Evolutionary conservation across 37 sponge, comb jelly and placozoan species (phyloP), one percentile per base, ranked within the genome.

Genomic region (Geodia barretti): DNA sequence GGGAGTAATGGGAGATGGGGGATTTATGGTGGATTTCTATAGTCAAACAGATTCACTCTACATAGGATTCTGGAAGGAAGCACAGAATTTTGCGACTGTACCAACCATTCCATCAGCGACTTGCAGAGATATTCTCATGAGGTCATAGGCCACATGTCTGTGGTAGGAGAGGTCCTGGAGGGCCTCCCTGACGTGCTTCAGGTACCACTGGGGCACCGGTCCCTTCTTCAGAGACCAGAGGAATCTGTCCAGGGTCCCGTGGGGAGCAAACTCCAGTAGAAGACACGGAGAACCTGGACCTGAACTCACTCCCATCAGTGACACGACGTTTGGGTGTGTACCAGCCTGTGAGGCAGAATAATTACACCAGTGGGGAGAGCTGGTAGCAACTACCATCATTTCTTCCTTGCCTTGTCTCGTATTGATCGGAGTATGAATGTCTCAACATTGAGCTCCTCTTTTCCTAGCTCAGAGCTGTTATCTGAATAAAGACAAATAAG

Each of bases 121-220:
- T 76, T 92, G 92, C 2, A 87, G 43, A 4, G 80, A 35, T 32
- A 87, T 38, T 11, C 74, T 74, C 84, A 92, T 87, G 29, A 92
- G 60, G 40, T 79, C 88, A 20, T 70, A 80, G 26, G 81, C 58
- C 47, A 84, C 82, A 43, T 84, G 86, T 32, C 68, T 64, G 24
- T 62, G 43, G 72, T 92, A 84, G 23, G 64, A 32, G 19, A 39
- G 33, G 2, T 72, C 82, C 32, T 38, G 42, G 19, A 72, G 61
- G n/a, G 80, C 76, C 3, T 70, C 25, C 41, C 40, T 68, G 4
- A 73, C 41, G 29, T 70, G 77, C 11, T 70, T 24, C 19, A 80
- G 31, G 82, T 92, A 92, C 92, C 92, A 92, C 0, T 79, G 73
- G 39, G 92, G 92, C 9, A 84, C 43, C 19, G 88, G 88, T n/a